Evolutionary conservation across 2,888 invertebrate genomes (phyloP).

Genomic region (Graphium colonna): DNA sequence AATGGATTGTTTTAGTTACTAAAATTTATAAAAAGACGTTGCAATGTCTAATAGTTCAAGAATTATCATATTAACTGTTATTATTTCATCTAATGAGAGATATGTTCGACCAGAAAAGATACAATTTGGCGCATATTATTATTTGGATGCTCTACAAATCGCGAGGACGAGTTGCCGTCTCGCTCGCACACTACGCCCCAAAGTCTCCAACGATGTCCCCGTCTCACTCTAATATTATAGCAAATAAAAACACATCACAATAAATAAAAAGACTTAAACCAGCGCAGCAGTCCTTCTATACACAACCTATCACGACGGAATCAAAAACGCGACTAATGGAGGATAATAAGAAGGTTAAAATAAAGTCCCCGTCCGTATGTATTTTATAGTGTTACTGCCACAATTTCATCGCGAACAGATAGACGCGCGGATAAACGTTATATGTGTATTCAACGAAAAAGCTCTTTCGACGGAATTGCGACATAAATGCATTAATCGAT

Average conservation of each 20-base stretch:
- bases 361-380: constrained; percentile 2
- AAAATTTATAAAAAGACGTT: too few relatives aligned
- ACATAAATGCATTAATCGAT: constrained; percentile 68
- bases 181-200: constrained; percentile 17
- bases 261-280: constrained; percentile 56
- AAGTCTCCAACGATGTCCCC: constrained; percentile 7
- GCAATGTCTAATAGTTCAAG: too few relatives aligned
- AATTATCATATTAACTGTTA: too few relatives aligned
- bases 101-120: too few relatives aligned
- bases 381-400: background rate
- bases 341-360: constrained; percentile 17
- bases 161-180: too few relatives aligned
- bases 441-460: background rate
- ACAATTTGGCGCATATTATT: too few relatives aligned
- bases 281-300: constrained; percentile 42
- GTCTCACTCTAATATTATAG: constrained; percentile 13
- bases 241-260: constrained; percentile 53
- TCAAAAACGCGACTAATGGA: constrained; percentile 25
- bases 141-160: constrained; percentile 5
- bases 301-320: constrained; percentile 49
- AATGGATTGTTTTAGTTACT: too few relatives aligned
- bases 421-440: background rate
- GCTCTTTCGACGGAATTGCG: constrained; percentile 45
- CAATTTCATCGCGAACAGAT: background rate
- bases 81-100: too few relatives aligned